A percentile compares a stretch with the other conserved stretches of the same genome.
phyloP scores from a whole-genome alignment of 1,140 invertebrate species.

The Bicyclus anynana region DNA sequence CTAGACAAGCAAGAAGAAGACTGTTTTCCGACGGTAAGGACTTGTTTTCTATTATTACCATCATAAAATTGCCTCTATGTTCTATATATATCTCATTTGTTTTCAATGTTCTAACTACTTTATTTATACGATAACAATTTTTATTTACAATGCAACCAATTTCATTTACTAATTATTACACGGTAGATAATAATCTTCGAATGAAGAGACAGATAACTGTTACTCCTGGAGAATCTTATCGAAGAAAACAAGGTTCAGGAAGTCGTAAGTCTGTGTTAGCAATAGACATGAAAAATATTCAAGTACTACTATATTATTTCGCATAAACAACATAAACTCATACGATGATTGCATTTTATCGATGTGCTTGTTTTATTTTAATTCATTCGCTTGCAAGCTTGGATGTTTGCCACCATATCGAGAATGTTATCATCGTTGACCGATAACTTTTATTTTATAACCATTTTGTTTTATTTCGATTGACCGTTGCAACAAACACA shows the following conservation, averaged over 20 bases:
- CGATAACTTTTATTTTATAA: conserved; percentile 6
- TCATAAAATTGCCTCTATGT: background rate
- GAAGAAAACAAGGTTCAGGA: conserved; percentile 71
- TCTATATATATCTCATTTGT: background rate
- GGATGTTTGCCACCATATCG: conserved; percentile 56
- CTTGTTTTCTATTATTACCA: conserved; percentile 14
- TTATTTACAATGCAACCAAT: conserved; percentile 1
- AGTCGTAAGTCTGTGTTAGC: conserved; percentile 74
- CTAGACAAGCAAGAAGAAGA: conserved; percentile 71
- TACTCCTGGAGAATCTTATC: conserved; percentile 67
- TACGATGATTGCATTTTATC: conserved; percentile 58
- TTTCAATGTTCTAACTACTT: background rate
- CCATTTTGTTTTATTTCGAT: background rate
- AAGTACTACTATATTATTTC: conserved; percentile 14
- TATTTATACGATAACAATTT: too few relatives aligned
- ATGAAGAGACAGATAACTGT: conserved; percentile 64
- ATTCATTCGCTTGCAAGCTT: conserved; percentile 68
- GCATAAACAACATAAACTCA: conserved; percentile 31
- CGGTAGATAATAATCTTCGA: conserved; percentile 60
- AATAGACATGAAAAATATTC: conserved; percentile 23
- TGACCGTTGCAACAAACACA: conserved; percentile 5
- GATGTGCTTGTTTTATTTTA: conserved; percentile 62
- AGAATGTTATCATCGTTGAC: conserved; percentile 65
- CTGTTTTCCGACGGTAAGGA: conserved; percentile 87
- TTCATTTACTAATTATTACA: conserved; percentile 32